Evolutionary conservation across 2,797 vertebrate species (phyloP).

Genomic region (Pelodytes ibericus): DNA sequence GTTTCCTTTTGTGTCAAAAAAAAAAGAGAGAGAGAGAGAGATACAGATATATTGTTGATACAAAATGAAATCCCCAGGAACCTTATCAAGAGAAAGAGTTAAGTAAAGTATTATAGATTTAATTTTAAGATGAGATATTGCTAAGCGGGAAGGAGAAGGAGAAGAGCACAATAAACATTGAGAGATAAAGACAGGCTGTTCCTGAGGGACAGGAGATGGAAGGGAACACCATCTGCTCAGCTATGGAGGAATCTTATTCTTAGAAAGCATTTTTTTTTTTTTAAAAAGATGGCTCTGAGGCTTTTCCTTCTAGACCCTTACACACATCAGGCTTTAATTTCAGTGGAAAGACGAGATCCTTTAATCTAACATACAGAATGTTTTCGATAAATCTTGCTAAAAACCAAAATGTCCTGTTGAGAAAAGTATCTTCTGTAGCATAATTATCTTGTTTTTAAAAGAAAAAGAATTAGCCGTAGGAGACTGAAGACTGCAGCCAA

Average conservation of each 20-base stretch:
- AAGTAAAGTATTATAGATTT: slow-evolving; percentile 46
- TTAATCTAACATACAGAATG: too few relatives aligned
- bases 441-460: too few relatives aligned
- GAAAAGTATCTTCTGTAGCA: too few relatives aligned
- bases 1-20: too few relatives aligned
- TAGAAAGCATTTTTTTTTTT: slow-evolving; percentile 55
- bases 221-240: slow-evolving; percentile 45
- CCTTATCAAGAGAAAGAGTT: slow-evolving; percentile 10
- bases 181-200: slow-evolving; percentile 50
- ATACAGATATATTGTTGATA: neutral
- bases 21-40: too few relatives aligned
- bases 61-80: neutral
- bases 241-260: slow-evolving; percentile 35
- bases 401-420: too few relatives aligned
- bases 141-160: slow-evolving; percentile 29
- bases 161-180: slow-evolving; percentile 41
- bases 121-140: slow-evolving; percentile 29
- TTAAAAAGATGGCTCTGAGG: slow-evolving; percentile 17
- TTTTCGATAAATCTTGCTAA: too few relatives aligned
- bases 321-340: slow-evolving; percentile 23
- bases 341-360: too few relatives aligned
- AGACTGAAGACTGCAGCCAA: too few relatives aligned
- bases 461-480: too few relatives aligned
- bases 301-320: slow-evolving; percentile 29
- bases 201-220: slow-evolving; percentile 51